Evolutionary conservation across 2,797 vertebrate species (phyloP).

Genomic region (Tokudaia muenninki): DNA sequence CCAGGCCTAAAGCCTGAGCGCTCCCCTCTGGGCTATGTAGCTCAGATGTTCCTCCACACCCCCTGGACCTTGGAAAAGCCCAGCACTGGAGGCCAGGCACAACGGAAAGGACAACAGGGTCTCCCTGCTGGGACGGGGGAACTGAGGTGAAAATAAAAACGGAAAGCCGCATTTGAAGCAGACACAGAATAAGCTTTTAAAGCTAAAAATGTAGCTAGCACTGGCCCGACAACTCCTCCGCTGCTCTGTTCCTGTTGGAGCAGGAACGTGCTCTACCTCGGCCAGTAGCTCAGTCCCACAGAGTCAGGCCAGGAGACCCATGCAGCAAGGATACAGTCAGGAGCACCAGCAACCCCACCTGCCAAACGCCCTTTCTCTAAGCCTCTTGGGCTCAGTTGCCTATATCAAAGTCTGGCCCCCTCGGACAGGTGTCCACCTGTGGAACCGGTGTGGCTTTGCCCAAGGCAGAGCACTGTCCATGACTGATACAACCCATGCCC

Average conservation of each 20-base stretch:
- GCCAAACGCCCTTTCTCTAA: neutral
- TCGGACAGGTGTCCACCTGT: neutral
- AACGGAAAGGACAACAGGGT: neutral
- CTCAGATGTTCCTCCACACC: neutral
- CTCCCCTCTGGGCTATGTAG: neutral
- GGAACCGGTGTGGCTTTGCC: neutral
- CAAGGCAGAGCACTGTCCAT: neutral
- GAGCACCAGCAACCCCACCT: neutral
- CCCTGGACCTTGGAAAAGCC: neutral
- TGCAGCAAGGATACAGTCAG: rapidly evolving
- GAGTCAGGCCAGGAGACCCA: neutral
- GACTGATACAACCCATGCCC: neutral
- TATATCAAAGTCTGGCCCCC: neutral
- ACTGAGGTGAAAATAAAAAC: neutral
- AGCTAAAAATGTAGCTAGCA: slow-evolving; percentile 23
- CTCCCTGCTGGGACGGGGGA: neutral
- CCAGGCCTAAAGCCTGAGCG: neutral
- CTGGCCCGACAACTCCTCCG: neutral
- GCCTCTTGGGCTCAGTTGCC: neutral
- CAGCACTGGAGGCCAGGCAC: neutral
- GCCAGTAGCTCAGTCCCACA: neutral
- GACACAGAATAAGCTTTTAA: neutral
- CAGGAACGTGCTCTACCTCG: neutral
- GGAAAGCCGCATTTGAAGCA: neutral
- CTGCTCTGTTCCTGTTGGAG: neutral